Evolutionary conservation across 2,113 vertebrate genomes (phyloP).

Genomic region (Anhinga anhinga): DNA sequence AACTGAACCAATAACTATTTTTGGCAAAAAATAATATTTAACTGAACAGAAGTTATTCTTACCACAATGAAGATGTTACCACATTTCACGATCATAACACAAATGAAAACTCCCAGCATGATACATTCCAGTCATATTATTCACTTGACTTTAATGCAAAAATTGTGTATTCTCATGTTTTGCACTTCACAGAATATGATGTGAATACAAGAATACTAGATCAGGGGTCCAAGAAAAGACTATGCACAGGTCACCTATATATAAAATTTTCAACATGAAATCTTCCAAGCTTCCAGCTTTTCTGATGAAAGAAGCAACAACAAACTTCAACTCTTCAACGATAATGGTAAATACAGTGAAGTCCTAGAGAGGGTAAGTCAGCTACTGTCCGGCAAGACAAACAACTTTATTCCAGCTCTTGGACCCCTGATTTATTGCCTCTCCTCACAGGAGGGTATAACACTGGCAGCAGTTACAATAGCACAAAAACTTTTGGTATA

Average conservation of each 20-base stretch:
- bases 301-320: conserved; percentile 50
- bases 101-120: conserved; percentile 73
- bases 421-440: conserved; percentile 66
- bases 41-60: conserved; percentile 64
- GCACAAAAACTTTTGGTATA: conserved; percentile 81
- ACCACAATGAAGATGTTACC: conserved; percentile 70
- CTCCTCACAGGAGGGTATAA: conserved; percentile 74
- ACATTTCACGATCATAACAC: conserved; percentile 70
- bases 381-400: conserved; percentile 47
- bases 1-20: conserved; percentile 64
- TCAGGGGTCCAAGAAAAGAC: conserved; percentile 72
- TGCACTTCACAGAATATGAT: conserved; percentile 81
- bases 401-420: conserved; percentile 47
- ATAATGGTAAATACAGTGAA: conserved; percentile 53
- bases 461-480: conserved; percentile 78
- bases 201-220: conserved; percentile 83
- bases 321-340: conserved; percentile 56
- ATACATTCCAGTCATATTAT: conserved; percentile 72
- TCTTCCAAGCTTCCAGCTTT: conserved; percentile 69
- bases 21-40: conserved; percentile 49
- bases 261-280: conserved; percentile 67
- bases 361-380: conserved; percentile 63
- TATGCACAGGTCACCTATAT: conserved; percentile 67
- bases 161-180: conserved; percentile 76
- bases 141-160: conserved; percentile 76